Percentiles rank a stretch among this genome's conserved stretches.
These are phyloP conservation scores for Cantharis lateralis DNA, from an alignment of 2,888 invertebrate species.

Conservation along the genomic window DNA sequence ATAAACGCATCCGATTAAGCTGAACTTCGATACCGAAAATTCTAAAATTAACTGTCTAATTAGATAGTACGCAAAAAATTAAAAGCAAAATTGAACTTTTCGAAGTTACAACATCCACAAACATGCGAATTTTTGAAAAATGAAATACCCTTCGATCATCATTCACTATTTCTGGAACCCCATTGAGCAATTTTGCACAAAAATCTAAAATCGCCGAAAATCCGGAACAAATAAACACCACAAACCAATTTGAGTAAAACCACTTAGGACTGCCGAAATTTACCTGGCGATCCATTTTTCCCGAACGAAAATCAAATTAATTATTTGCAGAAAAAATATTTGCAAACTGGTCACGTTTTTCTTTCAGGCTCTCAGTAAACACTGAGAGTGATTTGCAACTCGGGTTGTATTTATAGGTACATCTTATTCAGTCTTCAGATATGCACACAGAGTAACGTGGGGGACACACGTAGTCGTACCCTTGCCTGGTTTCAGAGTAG, in stretches of 20 bases:
- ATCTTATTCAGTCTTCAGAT: conserved; percentile 48
- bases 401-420: conserved; percentile 50
- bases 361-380: conserved; percentile 36
- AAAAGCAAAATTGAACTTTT: conserved; percentile 1
- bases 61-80: neutral
- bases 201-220: conserved; percentile 50
- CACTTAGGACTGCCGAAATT: conserved; percentile 45
- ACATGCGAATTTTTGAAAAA: conserved; percentile 16
- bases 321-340: conserved; percentile 5
- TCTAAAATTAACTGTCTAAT: neutral
- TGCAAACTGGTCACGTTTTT: conserved; percentile 9
- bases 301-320: neutral
- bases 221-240: conserved; percentile 48
- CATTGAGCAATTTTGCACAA: conserved; percentile 45
- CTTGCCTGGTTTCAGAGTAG: conserved; percentile 14
- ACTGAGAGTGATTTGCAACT: conserved; percentile 48
- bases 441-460: conserved; percentile 37
- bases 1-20: neutral
- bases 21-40: neutral
- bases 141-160: conserved; percentile 43
- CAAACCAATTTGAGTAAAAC: conserved; percentile 48
- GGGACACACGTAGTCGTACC: conserved; percentile 18
- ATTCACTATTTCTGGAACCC: conserved; percentile 42
- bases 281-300: conserved; percentile 52
- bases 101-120: neutral